Evolutionary conservation across 2,797 vertebrate species (phyloP), one percentile per base, ranked within the genome.

Genomic region (Pangasius mekongensis): DNA sequence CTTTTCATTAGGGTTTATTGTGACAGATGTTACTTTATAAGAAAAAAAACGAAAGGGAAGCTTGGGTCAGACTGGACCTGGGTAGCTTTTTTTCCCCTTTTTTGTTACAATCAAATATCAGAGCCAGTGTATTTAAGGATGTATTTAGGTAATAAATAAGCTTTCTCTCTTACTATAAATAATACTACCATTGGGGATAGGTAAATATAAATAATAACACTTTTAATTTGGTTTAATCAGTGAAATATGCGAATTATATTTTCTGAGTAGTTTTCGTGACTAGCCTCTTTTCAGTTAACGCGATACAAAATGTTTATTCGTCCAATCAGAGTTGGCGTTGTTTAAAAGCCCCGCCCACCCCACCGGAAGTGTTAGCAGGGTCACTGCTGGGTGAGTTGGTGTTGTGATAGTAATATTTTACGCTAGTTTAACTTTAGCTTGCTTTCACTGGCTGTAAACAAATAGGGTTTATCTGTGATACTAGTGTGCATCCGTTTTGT

Each of bases 241-340:
- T 54, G 8, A 18, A 49, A n/a, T 74, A 49, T 20, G 18, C 22
- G 16, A 16, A 78, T 5, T 14, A n/a, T n/a, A 49, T 27, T 43
- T 11, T 24, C 22, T 43, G 3, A 22, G 10, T 13, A 18, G 58
- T 33, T 71, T 36, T 73, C 10, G 3, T 39, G 33, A 22, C 33
- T 20, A 5, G 30, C 67, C 4, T 7, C 58, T 60, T 24, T 60
- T 60, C 52, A 58, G 22, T 27, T 62, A 62, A 62, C 43, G 43
- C 43, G 7, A 43, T 43, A 43, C 60, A 6, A 69, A 30, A 66
- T 66, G 13, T 9, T 47, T 74, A 27, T 54, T 39, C 9, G 14
- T 83, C 86, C 86, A 87, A 83, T 83, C 80, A 64, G 24, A 36
- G 13, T 30, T 33, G 2, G 1, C 3, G 80, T 83, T 88, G 58